Evolutionary conservation across 2,797 vertebrate species (phyloP).

Genomic region (Limosa lapponica): DNA sequence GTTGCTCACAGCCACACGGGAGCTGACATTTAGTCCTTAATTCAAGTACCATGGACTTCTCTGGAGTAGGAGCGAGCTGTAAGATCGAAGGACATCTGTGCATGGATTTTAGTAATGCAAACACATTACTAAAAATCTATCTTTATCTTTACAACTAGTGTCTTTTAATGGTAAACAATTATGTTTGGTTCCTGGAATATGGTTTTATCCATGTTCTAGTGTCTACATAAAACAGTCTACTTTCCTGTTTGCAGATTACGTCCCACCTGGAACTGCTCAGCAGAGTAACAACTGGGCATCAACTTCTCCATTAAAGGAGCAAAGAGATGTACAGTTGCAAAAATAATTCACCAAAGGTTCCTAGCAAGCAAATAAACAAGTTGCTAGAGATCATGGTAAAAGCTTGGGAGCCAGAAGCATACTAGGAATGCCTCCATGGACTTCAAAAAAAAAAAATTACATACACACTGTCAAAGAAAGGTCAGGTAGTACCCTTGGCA

Average conservation of each 20-base stretch:
- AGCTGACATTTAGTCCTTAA: neutral
- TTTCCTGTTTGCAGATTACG: neutral
- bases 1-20: neutral
- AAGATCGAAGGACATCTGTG: neutral
- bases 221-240: neutral
- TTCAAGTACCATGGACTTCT: neutral
- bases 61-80: neutral
- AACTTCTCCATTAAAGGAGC: neutral
- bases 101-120: neutral
- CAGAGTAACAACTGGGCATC: neutral
- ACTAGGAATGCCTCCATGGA: neutral
- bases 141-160: neutral
- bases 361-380: neutral
- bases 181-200: neutral
- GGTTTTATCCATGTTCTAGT: neutral
- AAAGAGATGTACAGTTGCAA: neutral
- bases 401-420: neutral
- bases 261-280: neutral
- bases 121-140: neutral
- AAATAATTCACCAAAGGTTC: neutral
- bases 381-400: neutral
- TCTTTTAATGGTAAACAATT: neutral
- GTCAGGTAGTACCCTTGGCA: neutral
- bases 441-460: neutral
- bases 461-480: neutral